These are phyloP conservation scores for Hypotaenidia okinawae DNA, from an alignment of 2,797 vertebrate species.

Conservation along the genomic window DNA sequence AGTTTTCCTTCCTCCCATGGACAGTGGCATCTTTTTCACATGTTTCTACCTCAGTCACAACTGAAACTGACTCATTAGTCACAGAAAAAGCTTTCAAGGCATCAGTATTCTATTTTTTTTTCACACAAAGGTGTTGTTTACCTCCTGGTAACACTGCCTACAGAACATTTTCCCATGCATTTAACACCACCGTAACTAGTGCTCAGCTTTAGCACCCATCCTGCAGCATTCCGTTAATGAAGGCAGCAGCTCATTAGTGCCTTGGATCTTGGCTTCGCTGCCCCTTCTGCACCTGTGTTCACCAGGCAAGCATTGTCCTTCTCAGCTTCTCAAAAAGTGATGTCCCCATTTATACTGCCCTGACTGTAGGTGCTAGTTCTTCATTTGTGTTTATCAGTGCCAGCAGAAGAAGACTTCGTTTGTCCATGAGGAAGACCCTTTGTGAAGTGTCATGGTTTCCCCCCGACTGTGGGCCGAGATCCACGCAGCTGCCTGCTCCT, in stretches of 20 bases:
- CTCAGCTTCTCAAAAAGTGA: not conserved
- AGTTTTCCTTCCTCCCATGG: not conserved
- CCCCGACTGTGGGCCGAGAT: too few species aligned
- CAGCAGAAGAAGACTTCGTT: not conserved
- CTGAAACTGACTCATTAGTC: not conserved
- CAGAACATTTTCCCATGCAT: not conserved
- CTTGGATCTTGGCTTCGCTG: accelerated
- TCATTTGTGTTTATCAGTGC: not conserved
- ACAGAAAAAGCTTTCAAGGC: not conserved
- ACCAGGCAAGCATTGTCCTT: not conserved
- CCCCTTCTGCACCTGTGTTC: not conserved
- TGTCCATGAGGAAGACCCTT: accelerated
- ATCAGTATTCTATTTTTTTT: not conserved
- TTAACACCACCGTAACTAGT: not conserved
- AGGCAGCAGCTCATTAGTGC: accelerated
- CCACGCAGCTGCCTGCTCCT: too few species aligned
- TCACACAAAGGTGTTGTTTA: not conserved
- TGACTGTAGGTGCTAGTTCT: not conserved
- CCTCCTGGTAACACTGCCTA: not conserved
- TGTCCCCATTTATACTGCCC: not conserved
- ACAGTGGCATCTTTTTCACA: accelerated
- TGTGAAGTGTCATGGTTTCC: too few species aligned
- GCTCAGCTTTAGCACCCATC: not conserved
- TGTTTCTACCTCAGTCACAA: not conserved
- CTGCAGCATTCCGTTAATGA: not conserved